Base-by-base conservation (phyloP, 2,888 invertebrate genomes). In the Cephus nigrinus region DNA sequence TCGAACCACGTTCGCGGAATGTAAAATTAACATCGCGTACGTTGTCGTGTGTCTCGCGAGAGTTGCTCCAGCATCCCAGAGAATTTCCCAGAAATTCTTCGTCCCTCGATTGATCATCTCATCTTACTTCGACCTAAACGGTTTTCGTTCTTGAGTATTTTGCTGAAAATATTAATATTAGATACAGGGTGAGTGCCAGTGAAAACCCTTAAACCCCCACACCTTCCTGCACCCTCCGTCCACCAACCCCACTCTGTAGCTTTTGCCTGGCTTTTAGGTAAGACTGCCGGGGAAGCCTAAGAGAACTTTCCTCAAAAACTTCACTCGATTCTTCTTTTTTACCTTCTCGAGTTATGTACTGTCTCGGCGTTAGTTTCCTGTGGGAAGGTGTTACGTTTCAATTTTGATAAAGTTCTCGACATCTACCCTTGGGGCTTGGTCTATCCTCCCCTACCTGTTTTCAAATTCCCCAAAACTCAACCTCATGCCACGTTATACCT, bases 311-410 rank as follows among this genome's bases (percentile, higher is more conserved):
- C 23, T 15, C 1, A 12, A 33, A 34, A 74, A 32, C 35, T 74
- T 30, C 5, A 11, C 74, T 35, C 74, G 15, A 35, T 15, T 4
- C 33, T 3, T 68, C 36, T 68, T 23, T 30, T 72, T 32, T 23
- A 12, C 68, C 30, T 72, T 12, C n/a, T 33, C 23, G 11, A 23
- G 3, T 74, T 23, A 35, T 23, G 3, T 15, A 33, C 71, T 71
- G 32, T 71, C 32, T 55, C 23, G 9, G 23, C 23, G 9, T 33
- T n/a, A 74, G 74, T 32, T 35, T 74, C 74, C 74, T 82, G 83
- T 82, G 86, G 85, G 84, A 88, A 86, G 84, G 82, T 85, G 85
- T 85, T 84, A 82, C 84, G 82, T 85, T 87, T 86, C 88, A 86
- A 88, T 87, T 88, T 87, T 85, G 84, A 88, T 86, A 83, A 84